These are phyloP conservation scores for Piaya cayana DNA, from an alignment of 2,113 vertebrate genomes.

Conservation along the genomic window DNA sequence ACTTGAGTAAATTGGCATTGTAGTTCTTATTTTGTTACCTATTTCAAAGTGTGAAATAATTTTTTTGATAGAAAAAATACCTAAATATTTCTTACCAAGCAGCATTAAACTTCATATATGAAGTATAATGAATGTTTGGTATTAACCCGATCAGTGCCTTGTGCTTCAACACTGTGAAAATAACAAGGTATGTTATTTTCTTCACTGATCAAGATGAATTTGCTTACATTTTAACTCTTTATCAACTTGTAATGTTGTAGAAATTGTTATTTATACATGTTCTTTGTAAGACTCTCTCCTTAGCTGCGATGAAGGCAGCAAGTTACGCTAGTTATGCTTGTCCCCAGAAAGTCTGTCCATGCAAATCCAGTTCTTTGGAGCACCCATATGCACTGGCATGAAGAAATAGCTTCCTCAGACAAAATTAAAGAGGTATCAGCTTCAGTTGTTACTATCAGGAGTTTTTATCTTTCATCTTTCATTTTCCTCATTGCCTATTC, in stretches of 20 bases:
- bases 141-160: not conserved
- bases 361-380: not conserved
- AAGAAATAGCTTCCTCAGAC: not conserved
- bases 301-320: not conserved
- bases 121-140: not conserved
- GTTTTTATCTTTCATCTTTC: not conserved
- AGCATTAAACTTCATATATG: not conserved
- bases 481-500: not conserved
- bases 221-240: not conserved
- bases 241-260: not conserved
- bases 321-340: not conserved
- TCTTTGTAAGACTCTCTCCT: not conserved
- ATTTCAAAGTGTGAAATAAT: conserved; percentile 58
- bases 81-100: conserved; percentile 48
- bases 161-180: not conserved
- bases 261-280: not conserved
- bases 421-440: not conserved
- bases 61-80: conserved; percentile 51
- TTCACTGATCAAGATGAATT: not conserved
- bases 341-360: not conserved
- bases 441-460: not conserved
- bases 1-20: conserved; percentile 4
- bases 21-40: conserved; percentile 59
- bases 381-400: not conserved
- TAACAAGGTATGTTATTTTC: not conserved